These are phyloP conservation scores for Hydrotaea diabolus DNA, from an alignment of 2,888 invertebrate species.

Conservation along the genomic window DNA sequence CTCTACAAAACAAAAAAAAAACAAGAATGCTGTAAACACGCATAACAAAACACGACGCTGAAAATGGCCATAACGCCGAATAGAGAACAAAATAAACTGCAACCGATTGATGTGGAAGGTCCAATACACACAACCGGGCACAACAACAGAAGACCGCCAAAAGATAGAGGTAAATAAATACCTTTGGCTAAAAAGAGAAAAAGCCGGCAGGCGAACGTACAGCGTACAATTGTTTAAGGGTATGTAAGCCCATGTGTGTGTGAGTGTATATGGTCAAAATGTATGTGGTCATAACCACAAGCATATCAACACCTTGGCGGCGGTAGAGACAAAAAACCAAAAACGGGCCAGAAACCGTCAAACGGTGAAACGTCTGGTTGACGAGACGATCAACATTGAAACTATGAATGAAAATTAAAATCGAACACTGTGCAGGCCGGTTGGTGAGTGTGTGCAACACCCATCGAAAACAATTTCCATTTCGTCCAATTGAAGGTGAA, in stretches of 20 bases:
- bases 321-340: neutral
- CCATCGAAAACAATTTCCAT: neutral
- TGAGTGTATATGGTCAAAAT: neutral
- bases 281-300: neutral
- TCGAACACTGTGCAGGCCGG: neutral
- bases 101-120: constrained; percentile 21
- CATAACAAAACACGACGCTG: neutral
- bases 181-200: neutral
- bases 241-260: too few species aligned
- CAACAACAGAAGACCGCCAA: neutral
- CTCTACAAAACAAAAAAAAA: neutral
- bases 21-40: neutral
- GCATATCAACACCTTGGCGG: neutral
- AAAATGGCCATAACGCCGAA: neutral
- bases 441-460: neutral
- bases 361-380: neutral
- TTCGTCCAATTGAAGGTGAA: constrained; percentile 22
- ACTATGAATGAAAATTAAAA: constrained; percentile 17
- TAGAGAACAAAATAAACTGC: constrained; percentile 29
- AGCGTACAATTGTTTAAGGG: too few species aligned
- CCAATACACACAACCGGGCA: constrained; percentile 21
- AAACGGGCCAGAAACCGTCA: neutral
- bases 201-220: neutral
- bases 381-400: neutral
- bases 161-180: constrained; percentile 1